Base-by-base conservation (phyloP, 2,888 invertebrate genomes). In the Saturnia pavonia region DNA sequence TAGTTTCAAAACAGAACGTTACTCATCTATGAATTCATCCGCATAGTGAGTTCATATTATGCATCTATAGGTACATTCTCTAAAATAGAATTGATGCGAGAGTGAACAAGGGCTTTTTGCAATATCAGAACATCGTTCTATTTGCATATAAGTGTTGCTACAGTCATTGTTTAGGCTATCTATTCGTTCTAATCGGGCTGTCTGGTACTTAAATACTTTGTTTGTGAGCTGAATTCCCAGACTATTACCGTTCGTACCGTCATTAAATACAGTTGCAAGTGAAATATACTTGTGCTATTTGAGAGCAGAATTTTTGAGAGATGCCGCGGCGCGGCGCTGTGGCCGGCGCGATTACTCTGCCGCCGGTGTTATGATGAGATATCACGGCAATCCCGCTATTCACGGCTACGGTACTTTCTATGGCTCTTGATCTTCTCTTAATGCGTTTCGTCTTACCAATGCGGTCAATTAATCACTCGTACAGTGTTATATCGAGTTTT, bases 121-220 rank as follows among this genome's bases (percentile, higher is more conserved):
- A 85, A 87, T 85, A 82, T 82, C 78, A 85, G 78, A 76, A 76
- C 73, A 76, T 72, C 80, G 82, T 82, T 80, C 81, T 83, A 89
- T 90, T 90, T 90, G 86, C 90, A 91, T 90, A 83, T 85, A 76
- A 73, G 54, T 76, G 80, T 75, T 82, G 82, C 80, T 85, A 84
- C 85, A 85, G 83, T 86, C 90, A 91, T 93, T 93, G 93, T 92
- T 89, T 88, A 79, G 88, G 83, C 86, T 92, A 93, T 93, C 92
- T 84, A 76, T 76, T 79, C 78, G 81, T 78, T 89, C 80, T 81
- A 84, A 93, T 94, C 92, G 91, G 82, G 82, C 84, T 85, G 88
- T 86, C 84, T 75, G 74, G 71, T 72, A 83, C 83, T 82, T 86
- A 87, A 88, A 86, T 83, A 85, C 84, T 82, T 83, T 82, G 87